These are phyloP conservation scores for Spodoptera picta DNA, from an alignment of 2,888 invertebrate genomes.

Conservation along the genomic window DNA sequence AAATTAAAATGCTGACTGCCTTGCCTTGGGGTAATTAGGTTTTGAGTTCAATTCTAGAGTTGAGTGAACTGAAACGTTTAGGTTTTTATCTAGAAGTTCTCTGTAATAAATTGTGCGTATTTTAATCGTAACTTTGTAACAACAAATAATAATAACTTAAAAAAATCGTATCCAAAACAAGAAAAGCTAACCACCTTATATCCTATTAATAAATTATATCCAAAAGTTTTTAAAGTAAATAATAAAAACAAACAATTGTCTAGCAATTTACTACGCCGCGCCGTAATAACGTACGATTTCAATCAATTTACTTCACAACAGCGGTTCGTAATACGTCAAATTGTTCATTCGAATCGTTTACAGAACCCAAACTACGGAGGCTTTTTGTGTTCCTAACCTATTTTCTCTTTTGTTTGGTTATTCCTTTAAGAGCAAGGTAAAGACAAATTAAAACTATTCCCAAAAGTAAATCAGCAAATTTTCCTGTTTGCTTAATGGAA, in stretches of 20 bases:
- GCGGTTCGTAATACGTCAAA: conserved; percentile 23
- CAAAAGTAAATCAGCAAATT: conserved; percentile 40
- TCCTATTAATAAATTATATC: no score
- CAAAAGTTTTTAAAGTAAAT: no score
- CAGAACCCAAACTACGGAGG: background rate
- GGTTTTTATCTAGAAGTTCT: no score
- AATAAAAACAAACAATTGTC: background rate
- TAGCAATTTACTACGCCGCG: background rate
- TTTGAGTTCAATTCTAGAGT: no score
- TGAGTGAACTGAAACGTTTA: no score
- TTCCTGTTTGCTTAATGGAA: conserved; percentile 47
- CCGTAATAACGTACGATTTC: conserved; percentile 6
- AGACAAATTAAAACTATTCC: conserved; percentile 48
- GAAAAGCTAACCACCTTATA: no score
- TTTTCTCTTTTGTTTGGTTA: conserved; percentile 28
- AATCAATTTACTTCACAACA: conserved; percentile 25
- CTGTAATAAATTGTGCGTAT: no score
- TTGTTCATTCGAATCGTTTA: conserved; percentile 16
- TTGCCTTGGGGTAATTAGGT: no score
- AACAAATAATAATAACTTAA: no score
- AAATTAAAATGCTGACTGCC: no score
- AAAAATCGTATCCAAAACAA: no score
- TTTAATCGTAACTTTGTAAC: no score
- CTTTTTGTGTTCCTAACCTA: conserved; percentile 30
- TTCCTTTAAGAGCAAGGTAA: conserved; percentile 31